Evolutionary conservation across 1,140 invertebrate species (phyloP).

Genomic region (Bombus ignitus): DNA sequence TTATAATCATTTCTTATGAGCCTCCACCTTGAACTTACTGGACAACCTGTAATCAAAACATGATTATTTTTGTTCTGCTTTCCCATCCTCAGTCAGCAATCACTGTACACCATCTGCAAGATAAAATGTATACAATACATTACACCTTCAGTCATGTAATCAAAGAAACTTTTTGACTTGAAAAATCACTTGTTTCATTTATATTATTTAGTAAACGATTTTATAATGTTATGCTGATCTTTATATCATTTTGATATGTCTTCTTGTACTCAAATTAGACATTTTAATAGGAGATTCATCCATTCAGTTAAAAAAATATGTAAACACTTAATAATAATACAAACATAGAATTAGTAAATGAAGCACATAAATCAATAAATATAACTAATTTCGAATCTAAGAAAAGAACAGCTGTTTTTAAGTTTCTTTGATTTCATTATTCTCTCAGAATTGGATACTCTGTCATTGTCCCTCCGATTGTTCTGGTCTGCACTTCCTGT

Average conservation of each 20-base stretch:
- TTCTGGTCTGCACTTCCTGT: slow-evolving; percentile 33
- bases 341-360: neutral
- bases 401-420: neutral
- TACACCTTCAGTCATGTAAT: slow-evolving; percentile 32
- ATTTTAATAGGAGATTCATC: neutral
- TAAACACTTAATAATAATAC: neutral
- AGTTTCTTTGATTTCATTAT: slow-evolving; percentile 62
- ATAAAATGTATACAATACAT: slow-evolving; percentile 46
- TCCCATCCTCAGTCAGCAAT: neutral
- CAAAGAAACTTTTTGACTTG: slow-evolving; percentile 67
- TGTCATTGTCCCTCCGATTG: neutral
- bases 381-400: neutral
- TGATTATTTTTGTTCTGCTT: slow-evolving; percentile 6
- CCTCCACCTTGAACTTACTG: neutral
- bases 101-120: slow-evolving; percentile 55
- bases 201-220: neutral
- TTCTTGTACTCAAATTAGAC: neutral
- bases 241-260: neutral
- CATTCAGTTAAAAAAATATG: neutral
- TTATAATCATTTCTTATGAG: neutral
- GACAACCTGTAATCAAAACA: slow-evolving; percentile 53
- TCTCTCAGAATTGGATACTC: neutral
- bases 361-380: neutral
- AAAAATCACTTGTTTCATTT: slow-evolving; percentile 12
- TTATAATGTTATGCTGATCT: neutral